A percentile compares a stretch with the other conserved stretches of the same genome.
phyloP scores from a whole-genome alignment of 2,888 invertebrate species.

The Troilus luridus region DNA sequence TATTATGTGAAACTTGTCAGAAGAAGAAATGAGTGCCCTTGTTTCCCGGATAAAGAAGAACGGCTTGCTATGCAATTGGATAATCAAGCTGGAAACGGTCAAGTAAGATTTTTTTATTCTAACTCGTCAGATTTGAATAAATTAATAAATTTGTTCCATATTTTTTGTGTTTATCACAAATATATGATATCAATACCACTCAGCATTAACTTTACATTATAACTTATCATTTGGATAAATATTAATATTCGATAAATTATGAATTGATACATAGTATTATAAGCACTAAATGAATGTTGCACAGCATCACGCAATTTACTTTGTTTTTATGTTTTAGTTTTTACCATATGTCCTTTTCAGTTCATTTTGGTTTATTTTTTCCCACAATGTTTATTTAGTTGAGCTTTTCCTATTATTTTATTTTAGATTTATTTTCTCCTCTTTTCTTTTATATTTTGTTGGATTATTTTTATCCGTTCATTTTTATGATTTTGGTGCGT shows the following conservation, averaged over 20 bases:
- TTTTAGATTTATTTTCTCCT: conserved; percentile 42
- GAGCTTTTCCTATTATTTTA: conserved; percentile 30
- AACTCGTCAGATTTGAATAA: conserved; percentile 10
- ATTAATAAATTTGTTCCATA: background rate
- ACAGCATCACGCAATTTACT: conserved; percentile 58
- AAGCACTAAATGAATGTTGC: conserved; percentile 57
- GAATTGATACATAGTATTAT: conserved; percentile 12
- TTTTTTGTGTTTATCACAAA: background rate
- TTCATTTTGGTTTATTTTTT: conserved; percentile 7
- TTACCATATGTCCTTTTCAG: background rate
- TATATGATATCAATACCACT: background rate
- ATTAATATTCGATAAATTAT: background rate
- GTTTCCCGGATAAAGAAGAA: conserved; percentile 67
- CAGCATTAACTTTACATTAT: background rate
- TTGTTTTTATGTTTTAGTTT: background rate
- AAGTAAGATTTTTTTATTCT: conserved; percentile 65
- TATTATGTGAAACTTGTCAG: conserved; percentile 57
- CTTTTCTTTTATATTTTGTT: conserved; percentile 43
- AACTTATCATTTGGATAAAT: background rate
- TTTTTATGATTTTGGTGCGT: conserved; percentile 62
- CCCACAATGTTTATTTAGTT: background rate
- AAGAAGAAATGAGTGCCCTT: conserved; percentile 67
- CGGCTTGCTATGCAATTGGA: conserved; percentile 67
- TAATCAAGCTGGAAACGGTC: conserved; percentile 67
- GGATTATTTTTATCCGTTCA: conserved; percentile 26